Conservation (phyloP, 2,797 vertebrate genomes). For the Cryptoprocta ferox region DNA sequence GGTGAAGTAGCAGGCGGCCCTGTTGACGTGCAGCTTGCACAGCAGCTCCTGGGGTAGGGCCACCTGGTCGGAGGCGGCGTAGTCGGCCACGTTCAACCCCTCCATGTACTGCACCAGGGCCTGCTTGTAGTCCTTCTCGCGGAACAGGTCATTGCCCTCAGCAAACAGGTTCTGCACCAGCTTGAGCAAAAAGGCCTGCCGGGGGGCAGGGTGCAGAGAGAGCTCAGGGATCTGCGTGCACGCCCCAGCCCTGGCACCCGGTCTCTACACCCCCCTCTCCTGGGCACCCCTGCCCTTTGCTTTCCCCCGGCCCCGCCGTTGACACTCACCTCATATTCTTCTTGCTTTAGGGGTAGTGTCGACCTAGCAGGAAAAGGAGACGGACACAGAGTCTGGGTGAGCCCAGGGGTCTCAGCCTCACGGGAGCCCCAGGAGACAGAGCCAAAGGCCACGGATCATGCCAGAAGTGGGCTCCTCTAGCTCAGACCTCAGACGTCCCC, state of each 20-base stretch:
- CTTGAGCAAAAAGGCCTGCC: conserved; percentile 95
- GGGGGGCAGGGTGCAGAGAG: rapidly evolving
- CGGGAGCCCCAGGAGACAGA: neutral
- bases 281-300: neutral
- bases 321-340: conserved; percentile 95
- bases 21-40: conserved; percentile 96
- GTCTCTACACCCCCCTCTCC: neutral
- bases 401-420: neutral
- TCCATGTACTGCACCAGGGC: conserved; percentile 95
- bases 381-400: neutral
- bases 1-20: conserved; percentile 95
- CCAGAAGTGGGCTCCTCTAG: neutral
- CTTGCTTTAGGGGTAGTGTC: conserved; percentile 96
- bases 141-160: conserved; percentile 96
- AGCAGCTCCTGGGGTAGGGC: conserved; percentile 93
- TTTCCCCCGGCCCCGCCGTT: rapidly evolving
- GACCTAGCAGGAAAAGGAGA: conserved; percentile 89
- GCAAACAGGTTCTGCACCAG: conserved; percentile 96
- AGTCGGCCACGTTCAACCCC: conserved; percentile 95
- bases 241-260: neutral
- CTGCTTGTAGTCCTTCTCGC: conserved; percentile 94
- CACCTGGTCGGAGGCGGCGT: conserved; percentile 95
- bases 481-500: neutral
- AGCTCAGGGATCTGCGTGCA: neutral
- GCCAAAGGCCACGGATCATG: neutral